Evolutionary conservation across 2,797 vertebrate genomes (phyloP).

Genomic region (Labeo calbasu): DNA sequence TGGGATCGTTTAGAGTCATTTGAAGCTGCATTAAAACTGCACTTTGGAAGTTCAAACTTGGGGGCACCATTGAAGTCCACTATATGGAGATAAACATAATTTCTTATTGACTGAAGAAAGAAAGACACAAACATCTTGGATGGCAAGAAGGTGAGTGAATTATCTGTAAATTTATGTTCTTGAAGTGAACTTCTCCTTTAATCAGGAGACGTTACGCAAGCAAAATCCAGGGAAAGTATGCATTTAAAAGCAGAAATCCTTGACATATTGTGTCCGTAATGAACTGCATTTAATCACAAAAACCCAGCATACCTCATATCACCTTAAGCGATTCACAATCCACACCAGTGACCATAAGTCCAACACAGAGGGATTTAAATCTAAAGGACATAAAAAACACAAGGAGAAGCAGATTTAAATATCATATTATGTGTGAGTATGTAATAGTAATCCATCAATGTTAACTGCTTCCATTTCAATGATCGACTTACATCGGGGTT

Average conservation of each 20-base stretch:
- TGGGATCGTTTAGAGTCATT: too few relatives aligned
- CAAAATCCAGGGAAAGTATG: neutral
- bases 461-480: neutral
- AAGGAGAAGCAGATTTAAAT: neutral
- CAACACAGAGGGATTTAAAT: neutral
- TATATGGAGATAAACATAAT: too few relatives aligned
- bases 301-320: neutral
- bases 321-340: neutral
- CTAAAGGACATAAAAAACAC: neutral
- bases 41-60: too few relatives aligned
- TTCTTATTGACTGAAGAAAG: too few relatives aligned
- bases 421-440: neutral
- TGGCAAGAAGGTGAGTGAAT: too few relatives aligned
- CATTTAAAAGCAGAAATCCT: slow-evolving; percentile 12
- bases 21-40: too few relatives aligned
- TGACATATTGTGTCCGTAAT: too few relatives aligned
- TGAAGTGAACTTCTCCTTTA: too few relatives aligned
- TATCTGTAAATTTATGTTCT: too few relatives aligned
- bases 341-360: neutral
- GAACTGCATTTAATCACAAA: neutral
- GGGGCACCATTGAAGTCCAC: too few relatives aligned
- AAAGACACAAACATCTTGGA: too few relatives aligned
- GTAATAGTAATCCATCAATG: neutral
- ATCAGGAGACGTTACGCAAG: neutral
- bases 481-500: neutral